Percentiles rank a stretch among this genome's conserved stretches.
Evolutionary conservation across 2,113 vertebrate genomes (phyloP).

Genomic region (Dromiciops gliroides): DNA sequence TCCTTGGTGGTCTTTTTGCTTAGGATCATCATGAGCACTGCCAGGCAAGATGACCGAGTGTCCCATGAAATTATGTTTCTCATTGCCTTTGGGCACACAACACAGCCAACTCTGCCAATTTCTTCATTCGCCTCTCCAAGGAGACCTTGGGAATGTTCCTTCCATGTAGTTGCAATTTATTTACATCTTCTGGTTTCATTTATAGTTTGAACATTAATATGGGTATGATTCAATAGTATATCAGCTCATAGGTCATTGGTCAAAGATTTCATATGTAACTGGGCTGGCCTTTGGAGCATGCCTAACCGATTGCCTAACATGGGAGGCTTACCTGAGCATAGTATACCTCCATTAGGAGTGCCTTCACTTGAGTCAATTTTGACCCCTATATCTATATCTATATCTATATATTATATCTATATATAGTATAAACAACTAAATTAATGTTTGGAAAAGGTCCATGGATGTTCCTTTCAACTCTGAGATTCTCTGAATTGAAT

Average conservation of each 20-base stretch:
- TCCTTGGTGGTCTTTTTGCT: background rate
- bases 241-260: background rate
- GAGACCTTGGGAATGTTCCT: background rate
- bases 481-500: background rate
- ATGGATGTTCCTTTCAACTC: background rate
- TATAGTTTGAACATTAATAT: background rate
- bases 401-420: too few relatives aligned
- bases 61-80: background rate
- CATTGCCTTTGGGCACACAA: background rate
- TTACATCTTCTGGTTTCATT: background rate
- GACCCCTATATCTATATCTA: background rate
- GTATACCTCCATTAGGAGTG: background rate
- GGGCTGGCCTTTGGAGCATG: background rate
- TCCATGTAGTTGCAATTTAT: background rate
- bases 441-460: background rate
- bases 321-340: background rate
- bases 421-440: background rate
- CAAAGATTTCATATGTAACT: background rate
- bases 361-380: background rate
- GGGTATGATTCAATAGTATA: background rate
- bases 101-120: background rate
- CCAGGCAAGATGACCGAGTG: background rate
- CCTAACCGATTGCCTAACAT: background rate
- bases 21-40: background rate
- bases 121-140: background rate